A percentile compares a stretch with the other conserved stretches of the same genome.
Evolutionary conservation across 2,888 invertebrate species (phyloP).

Genomic region (Phrixothrix hirtus): DNA sequence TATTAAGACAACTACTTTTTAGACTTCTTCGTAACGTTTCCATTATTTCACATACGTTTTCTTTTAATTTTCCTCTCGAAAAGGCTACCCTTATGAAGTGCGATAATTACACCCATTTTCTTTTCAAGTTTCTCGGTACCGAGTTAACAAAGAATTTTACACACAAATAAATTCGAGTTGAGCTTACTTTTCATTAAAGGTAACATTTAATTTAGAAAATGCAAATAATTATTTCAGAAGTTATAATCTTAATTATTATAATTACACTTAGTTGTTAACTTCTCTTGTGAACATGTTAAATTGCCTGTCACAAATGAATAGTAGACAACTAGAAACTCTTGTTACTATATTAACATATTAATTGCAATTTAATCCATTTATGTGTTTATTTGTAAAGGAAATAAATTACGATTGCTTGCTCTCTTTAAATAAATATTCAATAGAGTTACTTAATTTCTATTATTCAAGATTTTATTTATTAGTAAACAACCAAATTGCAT

Average conservation of each 20-base stretch:
- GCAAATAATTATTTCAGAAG: background rate
- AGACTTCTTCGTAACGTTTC: constrained; percentile 1
- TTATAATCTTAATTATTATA: background rate
- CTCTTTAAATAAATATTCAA: no score
- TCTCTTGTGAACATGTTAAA: background rate
- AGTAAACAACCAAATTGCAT: no score
- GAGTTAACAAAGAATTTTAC: constrained; percentile 5
- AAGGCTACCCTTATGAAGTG: constrained; percentile 6
- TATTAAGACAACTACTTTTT: constrained; percentile 22
- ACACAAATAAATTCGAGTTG: background rate
- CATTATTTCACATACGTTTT: constrained; percentile 3
- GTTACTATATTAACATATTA: background rate
- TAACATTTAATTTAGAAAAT: constrained; percentile 4
- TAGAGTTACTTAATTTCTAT: no score
- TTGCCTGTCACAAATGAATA: background rate
- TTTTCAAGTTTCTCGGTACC: constrained; percentile 4
- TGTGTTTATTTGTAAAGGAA: no score
- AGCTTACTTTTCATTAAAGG: constrained; percentile 1
- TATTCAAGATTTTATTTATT: no score
- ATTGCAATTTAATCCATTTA: background rate
- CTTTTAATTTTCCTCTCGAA: constrained; percentile 7
- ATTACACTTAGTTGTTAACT: background rate
- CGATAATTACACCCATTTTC: constrained; percentile 10
- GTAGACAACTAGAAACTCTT: background rate
- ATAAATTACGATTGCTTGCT: no score